These are phyloP conservation scores for Masticophis lateralis DNA, from an alignment of 2,797 vertebrate genomes.

Conservation along the genomic window DNA sequence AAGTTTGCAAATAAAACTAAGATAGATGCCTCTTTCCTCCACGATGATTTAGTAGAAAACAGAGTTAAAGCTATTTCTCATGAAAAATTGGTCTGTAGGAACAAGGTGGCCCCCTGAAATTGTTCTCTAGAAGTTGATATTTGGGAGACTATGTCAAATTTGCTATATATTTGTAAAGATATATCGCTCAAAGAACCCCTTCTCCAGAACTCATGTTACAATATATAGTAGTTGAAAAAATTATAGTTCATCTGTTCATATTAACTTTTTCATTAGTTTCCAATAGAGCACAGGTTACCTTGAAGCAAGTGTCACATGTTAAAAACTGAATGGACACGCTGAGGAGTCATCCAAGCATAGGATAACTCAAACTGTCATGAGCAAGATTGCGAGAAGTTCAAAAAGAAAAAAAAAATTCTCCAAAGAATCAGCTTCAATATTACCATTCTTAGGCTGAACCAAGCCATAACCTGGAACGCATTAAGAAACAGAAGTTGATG, in stretches of 20 bases:
- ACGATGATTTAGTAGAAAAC: conserved; percentile 4
- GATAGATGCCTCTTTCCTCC: background rate
- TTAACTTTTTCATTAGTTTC: background rate
- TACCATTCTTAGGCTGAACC: background rate
- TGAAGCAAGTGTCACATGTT: background rate
- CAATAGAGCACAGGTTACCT: too few species aligned
- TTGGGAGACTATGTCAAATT: background rate
- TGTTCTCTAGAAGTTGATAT: background rate
- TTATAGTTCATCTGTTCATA: background rate
- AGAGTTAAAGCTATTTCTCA: background rate
- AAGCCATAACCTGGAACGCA: background rate
- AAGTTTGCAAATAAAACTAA: conserved; percentile 34
- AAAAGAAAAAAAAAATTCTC: background rate
- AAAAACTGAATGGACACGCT: background rate
- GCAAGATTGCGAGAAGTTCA: background rate
- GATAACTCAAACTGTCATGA: background rate
- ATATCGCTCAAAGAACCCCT: background rate
- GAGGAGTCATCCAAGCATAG: background rate
- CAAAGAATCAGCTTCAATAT: background rate
- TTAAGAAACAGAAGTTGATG: background rate
- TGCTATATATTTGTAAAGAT: background rate
- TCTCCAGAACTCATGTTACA: background rate
- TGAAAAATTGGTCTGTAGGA: background rate
- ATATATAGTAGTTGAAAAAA: background rate
- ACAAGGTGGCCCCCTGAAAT: background rate